These are phyloP conservation scores for Hippopotamyrus pictus DNA, from an alignment of 2,797 vertebrate genomes.

Conservation along the genomic window DNA sequence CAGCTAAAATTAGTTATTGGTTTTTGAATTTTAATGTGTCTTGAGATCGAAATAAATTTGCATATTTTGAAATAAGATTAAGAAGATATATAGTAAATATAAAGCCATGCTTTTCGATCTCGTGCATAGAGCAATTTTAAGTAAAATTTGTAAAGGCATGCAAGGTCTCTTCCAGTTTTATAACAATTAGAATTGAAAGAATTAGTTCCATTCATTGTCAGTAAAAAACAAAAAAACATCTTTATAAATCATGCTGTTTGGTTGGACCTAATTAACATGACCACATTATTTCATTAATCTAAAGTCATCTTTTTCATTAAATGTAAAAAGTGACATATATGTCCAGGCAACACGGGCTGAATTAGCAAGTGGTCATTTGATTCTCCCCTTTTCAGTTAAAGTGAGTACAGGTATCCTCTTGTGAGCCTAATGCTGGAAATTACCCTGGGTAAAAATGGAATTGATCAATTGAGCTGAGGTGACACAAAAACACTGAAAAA, in stretches of 20 bases:
- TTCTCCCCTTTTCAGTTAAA: neutral
- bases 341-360: neutral
- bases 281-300: neutral
- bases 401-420: neutral
- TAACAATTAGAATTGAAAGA: neutral
- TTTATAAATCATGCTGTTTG: constrained; percentile 7
- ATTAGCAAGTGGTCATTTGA: neutral
- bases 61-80: neutral
- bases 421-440: neutral
- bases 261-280: neutral
- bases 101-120: constrained; percentile 7
- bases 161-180: neutral
- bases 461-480: neutral
- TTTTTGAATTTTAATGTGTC: neutral
- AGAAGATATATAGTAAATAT: neutral
- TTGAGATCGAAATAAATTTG: neutral
- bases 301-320: neutral
- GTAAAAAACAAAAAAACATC: neutral
- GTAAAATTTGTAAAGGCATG: constrained; percentile 5
- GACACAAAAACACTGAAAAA: neutral
- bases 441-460: neutral
- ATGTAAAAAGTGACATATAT: neutral
- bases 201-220: neutral
- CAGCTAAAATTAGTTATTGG: neutral
- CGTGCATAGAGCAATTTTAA: neutral